Base-by-base conservation (phyloP, 2,113 vertebrate species). In the Callaeas wilsoni region DNA sequence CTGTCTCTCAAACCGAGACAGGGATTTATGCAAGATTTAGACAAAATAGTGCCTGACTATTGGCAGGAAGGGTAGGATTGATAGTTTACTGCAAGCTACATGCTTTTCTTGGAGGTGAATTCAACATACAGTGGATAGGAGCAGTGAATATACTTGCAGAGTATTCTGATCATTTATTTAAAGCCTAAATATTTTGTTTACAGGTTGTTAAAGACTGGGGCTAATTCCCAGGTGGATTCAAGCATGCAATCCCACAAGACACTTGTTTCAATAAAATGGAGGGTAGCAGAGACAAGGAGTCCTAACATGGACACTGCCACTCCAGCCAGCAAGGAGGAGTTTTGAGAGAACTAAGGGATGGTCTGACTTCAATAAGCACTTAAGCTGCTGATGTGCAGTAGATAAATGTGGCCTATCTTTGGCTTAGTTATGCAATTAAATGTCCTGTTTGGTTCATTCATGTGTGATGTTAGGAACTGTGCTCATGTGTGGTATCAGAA, bases 161-260 rank as follows among this genome's bases (percentile, higher is more conserved):
- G 8, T 35, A 22, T 63, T 81, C 46, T 46, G 46, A 39, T 33
- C 2, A 2, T 69, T 77, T 39, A 13, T 50, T 74, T 65, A 5
- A 84, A 68, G 53, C 41, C 41, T 67, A 56, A 3, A 1, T 64
- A 8, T 64, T 89, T 87, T 85, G n/a, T 65, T 41, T 23, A 2
- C 0, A 9, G 11, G 11, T 49, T 83, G 16, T 84, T 82, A 56
- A 53, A 80, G 41, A 18, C 13, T 49, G 25, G 30, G 37, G 20
- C 33, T 70, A 23, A 63, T 84, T 74, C 47, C 39, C 50, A 42
- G 33, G 39, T 63, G 39, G 29, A 5, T 68, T 67, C 23, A 64
- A 22, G 65, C 49, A 7, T 0, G 16, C 57, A 90, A 37, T 44
- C 13, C 42, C 44, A 9, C 0, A 0, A 59, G 27, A 33, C 5